Evolutionary conservation across 1,140 invertebrate species (phyloP).

Genomic region (Armadillidium nasatum): DNA sequence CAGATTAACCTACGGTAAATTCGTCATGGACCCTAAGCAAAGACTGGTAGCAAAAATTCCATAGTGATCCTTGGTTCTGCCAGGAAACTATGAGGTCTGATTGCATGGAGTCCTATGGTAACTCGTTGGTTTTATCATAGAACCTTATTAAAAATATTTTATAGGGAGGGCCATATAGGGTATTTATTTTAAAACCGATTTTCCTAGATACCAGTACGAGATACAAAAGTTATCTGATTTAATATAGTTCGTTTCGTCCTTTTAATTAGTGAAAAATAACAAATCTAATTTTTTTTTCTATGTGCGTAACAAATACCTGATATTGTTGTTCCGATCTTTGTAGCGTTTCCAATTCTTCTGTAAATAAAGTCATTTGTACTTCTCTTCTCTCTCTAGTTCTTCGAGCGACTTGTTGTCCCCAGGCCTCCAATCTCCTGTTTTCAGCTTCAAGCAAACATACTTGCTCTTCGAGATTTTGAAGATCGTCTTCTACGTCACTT

Average conservation of each 20-base stretch:
- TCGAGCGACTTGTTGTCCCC: slow-evolving; percentile 35
- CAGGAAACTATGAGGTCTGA: too few relatives aligned
- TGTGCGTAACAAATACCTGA: slow-evolving; percentile 27
- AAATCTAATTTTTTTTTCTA: background rate
- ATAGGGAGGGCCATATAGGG: too few relatives aligned
- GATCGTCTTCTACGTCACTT: slow-evolving; percentile 35
- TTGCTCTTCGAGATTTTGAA: slow-evolving; percentile 31
- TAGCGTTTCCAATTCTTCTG: slow-evolving; percentile 39
- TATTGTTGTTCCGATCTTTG: slow-evolving; percentile 41
- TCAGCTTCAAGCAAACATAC: slow-evolving; percentile 37
- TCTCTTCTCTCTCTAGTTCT: slow-evolving; percentile 32
- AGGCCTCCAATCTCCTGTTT: slow-evolving; percentile 36
- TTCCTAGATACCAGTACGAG: background rate
- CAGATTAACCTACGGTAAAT: too few relatives aligned
- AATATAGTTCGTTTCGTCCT: background rate
- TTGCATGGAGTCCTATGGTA: too few relatives aligned
- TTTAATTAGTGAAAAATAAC: background rate
- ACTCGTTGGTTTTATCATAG: too few relatives aligned
- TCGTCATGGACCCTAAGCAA: too few relatives aligned
- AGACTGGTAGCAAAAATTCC: too few relatives aligned
- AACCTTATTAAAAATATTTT: too few relatives aligned
- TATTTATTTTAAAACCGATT: too few relatives aligned
- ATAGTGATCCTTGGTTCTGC: too few relatives aligned
- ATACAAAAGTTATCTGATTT: background rate
- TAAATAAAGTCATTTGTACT: slow-evolving; percentile 36